Conservation (phyloP, 92 coral and sea anemone genomes). For the Siderastrea radians region DNA sequence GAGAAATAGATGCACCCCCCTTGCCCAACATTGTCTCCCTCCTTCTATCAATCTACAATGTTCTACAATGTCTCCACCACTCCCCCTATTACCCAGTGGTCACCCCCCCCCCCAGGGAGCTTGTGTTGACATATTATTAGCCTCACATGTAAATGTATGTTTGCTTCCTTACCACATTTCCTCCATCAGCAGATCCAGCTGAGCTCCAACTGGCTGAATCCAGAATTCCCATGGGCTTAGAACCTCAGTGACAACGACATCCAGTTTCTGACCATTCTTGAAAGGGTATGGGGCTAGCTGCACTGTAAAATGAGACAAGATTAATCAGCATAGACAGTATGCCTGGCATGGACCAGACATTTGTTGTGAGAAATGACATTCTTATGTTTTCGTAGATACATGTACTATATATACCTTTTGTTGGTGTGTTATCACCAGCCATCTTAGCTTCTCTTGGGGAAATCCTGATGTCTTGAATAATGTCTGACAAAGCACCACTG, state of each 20-base stretch:
- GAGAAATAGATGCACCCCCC: no score
- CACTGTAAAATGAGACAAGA: slow-evolving; percentile 11
- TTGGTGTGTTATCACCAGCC: slow-evolving; percentile 6
- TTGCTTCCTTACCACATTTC: slow-evolving; percentile 87
- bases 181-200: slow-evolving; percentile 91
- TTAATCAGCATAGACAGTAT: no score
- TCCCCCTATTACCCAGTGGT: no score
- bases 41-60: no score
- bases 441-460: slow-evolving; percentile 32
- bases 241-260: slow-evolving; percentile 94
- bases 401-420: slow-evolving; percentile 16
- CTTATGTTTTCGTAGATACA: not conserved
- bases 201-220: slow-evolving; percentile 87
- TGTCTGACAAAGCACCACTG: slow-evolving; percentile 20
- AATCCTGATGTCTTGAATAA: slow-evolving; percentile 41
- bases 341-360: no score
- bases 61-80: no score
- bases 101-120: no score
- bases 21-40: no score
- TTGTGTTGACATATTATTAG: no score
- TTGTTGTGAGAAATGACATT: no score
- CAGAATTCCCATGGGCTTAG: slow-evolving; percentile 95
- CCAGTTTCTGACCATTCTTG: slow-evolving; percentile 72
- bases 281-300: slow-evolving; percentile 81
- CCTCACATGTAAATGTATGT: no score